A percentile compares a stretch with the other conserved stretches of the same genome.
These are phyloP conservation scores for Corythaixoides concolor DNA, from an alignment of 2,113 vertebrate genomes.

Conservation along the genomic window DNA sequence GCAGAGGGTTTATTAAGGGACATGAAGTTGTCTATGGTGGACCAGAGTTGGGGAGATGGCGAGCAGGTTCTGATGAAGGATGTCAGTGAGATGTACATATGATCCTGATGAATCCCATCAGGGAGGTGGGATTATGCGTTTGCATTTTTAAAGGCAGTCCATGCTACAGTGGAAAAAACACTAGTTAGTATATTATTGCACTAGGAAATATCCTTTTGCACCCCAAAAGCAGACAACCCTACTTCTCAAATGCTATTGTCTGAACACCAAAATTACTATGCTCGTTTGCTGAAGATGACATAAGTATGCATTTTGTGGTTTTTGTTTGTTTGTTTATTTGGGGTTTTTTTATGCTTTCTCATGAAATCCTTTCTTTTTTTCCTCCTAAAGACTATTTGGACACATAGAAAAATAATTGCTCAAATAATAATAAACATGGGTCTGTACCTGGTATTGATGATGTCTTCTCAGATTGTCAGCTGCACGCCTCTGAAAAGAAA, in stretches of 20 bases:
- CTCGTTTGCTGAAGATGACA: background rate
- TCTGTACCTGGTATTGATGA: slow-evolving; percentile 92
- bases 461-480: slow-evolving; percentile 90
- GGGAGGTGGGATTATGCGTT: background rate
- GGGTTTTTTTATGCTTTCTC: accelerated
- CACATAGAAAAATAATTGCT: background rate
- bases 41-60: background rate
- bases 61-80: background rate
- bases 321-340: background rate
- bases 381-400: background rate
- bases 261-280: background rate
- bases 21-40: background rate
- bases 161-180: background rate
- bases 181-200: background rate
- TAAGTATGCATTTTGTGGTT: background rate
- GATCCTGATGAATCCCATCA: background rate
- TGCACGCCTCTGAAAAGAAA: slow-evolving; percentile 82
- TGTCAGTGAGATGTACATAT: background rate
- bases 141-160: background rate
- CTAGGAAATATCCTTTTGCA: background rate
- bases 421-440: background rate
- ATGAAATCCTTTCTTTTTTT: background rate
- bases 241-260: background rate
- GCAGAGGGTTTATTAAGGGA: background rate
- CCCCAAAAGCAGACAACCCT: background rate